Evolutionary conservation across 2,888 invertebrate species (phyloP).

Genomic region (Eristalinus sepulchralis): DNA sequence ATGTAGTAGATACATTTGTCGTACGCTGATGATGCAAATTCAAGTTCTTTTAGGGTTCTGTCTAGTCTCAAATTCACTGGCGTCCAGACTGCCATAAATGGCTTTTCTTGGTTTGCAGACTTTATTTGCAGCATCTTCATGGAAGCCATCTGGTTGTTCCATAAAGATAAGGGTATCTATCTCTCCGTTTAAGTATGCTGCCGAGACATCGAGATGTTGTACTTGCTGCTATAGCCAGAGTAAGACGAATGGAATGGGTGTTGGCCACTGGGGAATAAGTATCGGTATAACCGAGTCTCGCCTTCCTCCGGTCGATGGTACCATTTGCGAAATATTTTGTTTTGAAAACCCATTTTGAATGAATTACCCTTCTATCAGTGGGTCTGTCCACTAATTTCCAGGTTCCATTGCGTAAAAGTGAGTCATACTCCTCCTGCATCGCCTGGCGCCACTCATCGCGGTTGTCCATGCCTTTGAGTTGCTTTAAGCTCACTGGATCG

Average conservation of each 20-base stretch:
- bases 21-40: neutral
- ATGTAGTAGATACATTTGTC: slow-evolving; percentile 19
- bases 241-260: slow-evolving; percentile 11
- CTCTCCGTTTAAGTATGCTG: too few relatives aligned
- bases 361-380: too few relatives aligned
- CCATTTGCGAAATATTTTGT: neutral
- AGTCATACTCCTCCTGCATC: neutral
- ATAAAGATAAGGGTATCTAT: neutral
- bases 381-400: neutral
- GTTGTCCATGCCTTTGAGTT: too few relatives aligned
- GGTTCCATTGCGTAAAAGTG: neutral
- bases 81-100: slow-evolving; percentile 32
- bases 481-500: neutral
- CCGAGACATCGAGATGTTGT: neutral
- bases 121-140: neutral
- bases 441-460: neutral
- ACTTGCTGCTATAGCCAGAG: neutral
- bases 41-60: slow-evolving; percentile 18
- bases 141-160: slow-evolving; percentile 24
- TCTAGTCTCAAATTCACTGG: slow-evolving; percentile 22
- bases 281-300: too few relatives aligned
- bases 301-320: neutral
- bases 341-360: neutral
- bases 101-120: slow-evolving; percentile 19
- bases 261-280: too few relatives aligned